Conservation (phyloP, 2,888 invertebrate species). For the Dryobotodes eremita region DNA sequence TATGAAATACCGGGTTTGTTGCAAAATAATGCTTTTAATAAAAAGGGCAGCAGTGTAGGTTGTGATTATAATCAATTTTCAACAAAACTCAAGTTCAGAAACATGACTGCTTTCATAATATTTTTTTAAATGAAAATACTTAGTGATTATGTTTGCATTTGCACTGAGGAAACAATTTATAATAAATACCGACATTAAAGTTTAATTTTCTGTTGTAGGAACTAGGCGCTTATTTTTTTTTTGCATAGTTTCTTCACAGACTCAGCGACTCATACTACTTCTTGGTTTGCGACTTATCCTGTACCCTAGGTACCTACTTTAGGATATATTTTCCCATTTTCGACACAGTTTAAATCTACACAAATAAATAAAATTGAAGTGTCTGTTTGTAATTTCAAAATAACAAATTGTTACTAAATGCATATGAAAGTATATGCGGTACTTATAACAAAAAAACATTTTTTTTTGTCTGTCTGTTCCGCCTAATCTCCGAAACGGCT, state of each 20-base stretch:
- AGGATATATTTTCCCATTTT: not conserved
- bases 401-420: no score
- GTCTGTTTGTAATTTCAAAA: no score
- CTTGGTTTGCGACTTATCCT: not conserved
- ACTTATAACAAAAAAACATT: no score
- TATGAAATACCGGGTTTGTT: constrained; percentile 10
- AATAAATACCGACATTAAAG: not conserved
- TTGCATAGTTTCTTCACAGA: not conserved
- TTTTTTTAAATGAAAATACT: not conserved
- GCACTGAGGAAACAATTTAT: not conserved
- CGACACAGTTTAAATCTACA: not conserved
- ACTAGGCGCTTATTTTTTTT: not conserved
- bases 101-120: not conserved
- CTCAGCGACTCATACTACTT: not conserved
- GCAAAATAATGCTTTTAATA: not conserved
- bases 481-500: no score
- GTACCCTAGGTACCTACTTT: not conserved
- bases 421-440: no score
- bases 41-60: not conserved
- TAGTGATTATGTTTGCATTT: not conserved
- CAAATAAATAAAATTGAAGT: no score
- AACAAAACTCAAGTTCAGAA: not conserved
- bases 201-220: not conserved
- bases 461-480: no score
- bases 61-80: constrained; percentile 19